Evolutionary conservation across 2,888 invertebrate genomes (phyloP), one percentile per base, ranked within the genome.

Genomic region (Limulus polyphemus): DNA sequence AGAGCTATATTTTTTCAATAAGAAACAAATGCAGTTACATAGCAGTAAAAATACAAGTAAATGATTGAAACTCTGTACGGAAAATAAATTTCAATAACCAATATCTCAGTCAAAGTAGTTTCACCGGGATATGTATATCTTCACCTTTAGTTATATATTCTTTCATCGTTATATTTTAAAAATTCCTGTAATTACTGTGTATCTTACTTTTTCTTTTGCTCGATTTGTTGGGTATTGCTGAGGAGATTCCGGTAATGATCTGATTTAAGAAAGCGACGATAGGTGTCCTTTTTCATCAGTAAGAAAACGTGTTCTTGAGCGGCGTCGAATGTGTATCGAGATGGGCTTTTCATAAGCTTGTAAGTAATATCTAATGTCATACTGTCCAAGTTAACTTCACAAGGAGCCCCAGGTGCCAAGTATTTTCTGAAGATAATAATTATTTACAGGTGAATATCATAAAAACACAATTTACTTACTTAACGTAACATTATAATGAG

Each of bases 381-480:
- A 56, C 94, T 89, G 75, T 98, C 97, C 70, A 98, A 93, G 77
- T 98, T 98, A 69, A 98, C 93, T 79, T 97, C 94, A 75, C 91
- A 92, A 2, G 91, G 90, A 55, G 95, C 93, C 59, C 93, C 93
- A 13, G 90, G 87, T 63, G 88, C 90, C 72, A 97, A 81, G 78
- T 93, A 97, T 78, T 94, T 93, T 74, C 94, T 94, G 77, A 49
- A 72, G 69, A 51, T 56, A 47, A 58, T 14, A 60, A 32, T 32
- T 32, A 32, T 32, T 32, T 32, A 32, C 7, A 5, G 1, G 7
- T 57, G 12, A 50, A 63, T 12, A 11, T 12, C 12, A 12, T 49
- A 9, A 17, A 11, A 57, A 13, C 10, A 12, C 13, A 13, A 11
- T 13, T 47, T 57, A 11, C 57, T 57, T 16, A 47, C 12, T 14